phyloP scores from a whole-genome alignment of 2,888 invertebrate genomes.

The Lasius fuliginosus region DNA sequence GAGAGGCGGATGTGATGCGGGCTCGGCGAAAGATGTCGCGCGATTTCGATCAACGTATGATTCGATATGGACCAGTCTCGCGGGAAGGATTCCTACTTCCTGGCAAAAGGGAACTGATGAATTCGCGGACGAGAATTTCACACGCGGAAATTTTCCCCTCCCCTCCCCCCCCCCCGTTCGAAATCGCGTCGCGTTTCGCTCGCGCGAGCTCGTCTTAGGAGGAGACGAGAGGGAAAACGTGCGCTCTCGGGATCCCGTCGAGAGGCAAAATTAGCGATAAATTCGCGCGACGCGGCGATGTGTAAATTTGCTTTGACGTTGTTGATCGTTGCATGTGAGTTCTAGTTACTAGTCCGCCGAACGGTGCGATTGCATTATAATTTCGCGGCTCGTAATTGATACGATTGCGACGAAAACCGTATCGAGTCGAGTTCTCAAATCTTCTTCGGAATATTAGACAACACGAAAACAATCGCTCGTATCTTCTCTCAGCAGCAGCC shows the following conservation, averaged over 20 bases:
- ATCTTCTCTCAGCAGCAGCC: not conserved
- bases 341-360: slow-evolving; percentile 42
- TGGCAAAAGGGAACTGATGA: too few relatives aligned
- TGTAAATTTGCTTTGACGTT: slow-evolving; percentile 55
- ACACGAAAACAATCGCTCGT: slow-evolving; percentile 24
- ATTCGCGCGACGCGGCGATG: slow-evolving; percentile 25
- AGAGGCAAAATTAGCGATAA: slow-evolving; percentile 20
- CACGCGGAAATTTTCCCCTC: not conserved
- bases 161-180: not conserved
- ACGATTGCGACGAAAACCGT: slow-evolving; percentile 27
- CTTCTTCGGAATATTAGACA: slow-evolving; percentile 20
- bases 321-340: slow-evolving; percentile 53
- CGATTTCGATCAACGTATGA: slow-evolving; percentile 7
- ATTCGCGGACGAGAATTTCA: not conserved
- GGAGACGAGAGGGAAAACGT: slow-evolving; percentile 66
- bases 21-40: slow-evolving; percentile 46
- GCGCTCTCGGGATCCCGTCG: slow-evolving; percentile 50
- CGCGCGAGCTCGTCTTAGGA: slow-evolving; percentile 31
- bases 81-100: not conserved
- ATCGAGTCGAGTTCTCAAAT: slow-evolving; percentile 31
- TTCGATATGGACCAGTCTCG: not conserved
- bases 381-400: slow-evolving; percentile 36
- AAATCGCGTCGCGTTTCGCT: slow-evolving; percentile 38
- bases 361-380: slow-evolving; percentile 41
- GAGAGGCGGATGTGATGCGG: slow-evolving; percentile 42